Conservation (phyloP, 2,888 invertebrate genomes). For the Thymelicus lineola region DNA sequence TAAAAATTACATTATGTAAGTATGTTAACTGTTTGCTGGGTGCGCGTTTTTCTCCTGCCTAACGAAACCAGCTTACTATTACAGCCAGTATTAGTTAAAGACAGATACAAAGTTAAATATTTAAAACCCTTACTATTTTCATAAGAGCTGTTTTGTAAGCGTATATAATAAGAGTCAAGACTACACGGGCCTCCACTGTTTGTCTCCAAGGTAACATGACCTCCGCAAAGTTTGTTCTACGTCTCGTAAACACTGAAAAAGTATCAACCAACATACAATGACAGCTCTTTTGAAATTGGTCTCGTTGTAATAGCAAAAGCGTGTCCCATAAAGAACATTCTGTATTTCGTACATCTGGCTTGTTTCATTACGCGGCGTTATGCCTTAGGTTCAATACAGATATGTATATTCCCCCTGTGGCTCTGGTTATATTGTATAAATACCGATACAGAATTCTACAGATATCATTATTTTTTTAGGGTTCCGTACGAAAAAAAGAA, state of each 20-base stretch:
- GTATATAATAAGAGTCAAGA: slow-evolving; percentile 59
- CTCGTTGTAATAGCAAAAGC: slow-evolving; percentile 72
- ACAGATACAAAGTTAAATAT: slow-evolving; percentile 48
- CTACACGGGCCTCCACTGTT: slow-evolving; percentile 58
- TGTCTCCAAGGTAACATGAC: slow-evolving; percentile 54
- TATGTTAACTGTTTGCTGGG: too few relatives aligned
- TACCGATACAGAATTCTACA: not conserved
- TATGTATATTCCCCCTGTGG: slow-evolving; percentile 1
- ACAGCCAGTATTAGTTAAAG: not conserved
- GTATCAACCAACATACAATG: slow-evolving; percentile 50
- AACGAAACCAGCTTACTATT: too few relatives aligned
- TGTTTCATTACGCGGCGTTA: slow-evolving; percentile 65
- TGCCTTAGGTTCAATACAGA: slow-evolving; percentile 21
- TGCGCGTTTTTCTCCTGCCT: too few relatives aligned
- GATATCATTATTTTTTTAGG: not conserved
- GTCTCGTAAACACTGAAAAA: slow-evolving; percentile 49
- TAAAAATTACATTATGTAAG: too few relatives aligned
- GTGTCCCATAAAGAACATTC: slow-evolving; percentile 78
- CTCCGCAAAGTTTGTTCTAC: slow-evolving; percentile 46
- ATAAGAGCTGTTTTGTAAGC: slow-evolving; percentile 59
- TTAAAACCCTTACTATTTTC: slow-evolving; percentile 64
- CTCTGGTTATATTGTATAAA: not conserved
- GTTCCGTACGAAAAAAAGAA: too few relatives aligned
- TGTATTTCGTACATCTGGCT: slow-evolving; percentile 78
- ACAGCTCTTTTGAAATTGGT: slow-evolving; percentile 65